Percentiles rank a stretch among this genome's conserved stretches.
Conservation (phyloP, 2,113 vertebrate species). For the Macrotis lagotis region DNA sequence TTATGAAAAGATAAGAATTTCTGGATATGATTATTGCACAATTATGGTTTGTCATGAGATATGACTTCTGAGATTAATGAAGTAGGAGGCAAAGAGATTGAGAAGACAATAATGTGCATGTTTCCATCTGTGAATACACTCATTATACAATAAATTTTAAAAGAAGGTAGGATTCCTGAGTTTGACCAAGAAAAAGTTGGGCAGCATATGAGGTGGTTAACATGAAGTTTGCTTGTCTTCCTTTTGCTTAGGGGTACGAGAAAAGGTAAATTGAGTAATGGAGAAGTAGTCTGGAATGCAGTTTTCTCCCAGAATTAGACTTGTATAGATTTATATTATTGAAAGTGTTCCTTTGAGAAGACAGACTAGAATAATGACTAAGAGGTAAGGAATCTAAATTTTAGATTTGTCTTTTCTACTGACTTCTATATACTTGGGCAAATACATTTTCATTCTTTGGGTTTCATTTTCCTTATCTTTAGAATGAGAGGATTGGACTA, state of each 20-base stretch:
- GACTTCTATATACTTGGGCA: neutral
- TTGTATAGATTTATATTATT: no score
- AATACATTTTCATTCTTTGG: neutral
- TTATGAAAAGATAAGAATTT: no score
- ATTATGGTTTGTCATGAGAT: no score
- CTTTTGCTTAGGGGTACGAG: neutral
- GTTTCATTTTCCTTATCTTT: neutral
- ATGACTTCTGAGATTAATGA: no score
- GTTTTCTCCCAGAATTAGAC: neutral
- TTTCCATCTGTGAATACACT: no score
- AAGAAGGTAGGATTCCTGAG: neutral
- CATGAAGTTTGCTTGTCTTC: neutral
- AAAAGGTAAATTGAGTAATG: neutral
- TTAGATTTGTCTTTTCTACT: neutral
- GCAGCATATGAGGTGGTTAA: neutral
- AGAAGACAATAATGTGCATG: no score
- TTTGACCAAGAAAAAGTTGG: neutral
- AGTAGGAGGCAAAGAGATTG: no score
- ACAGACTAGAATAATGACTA: neutral
- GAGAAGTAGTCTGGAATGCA: neutral
- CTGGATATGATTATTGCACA: no score
- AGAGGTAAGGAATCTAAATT: neutral
- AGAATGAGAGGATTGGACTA: neutral
- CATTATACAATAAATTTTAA: neutral
- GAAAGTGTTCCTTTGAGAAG: neutral